Percentiles rank a stretch among this genome's conserved stretches.
Evolutionary conservation across 1,140 invertebrate genomes (phyloP).

Genomic region (Apis mellifera): Amel_HAv3.1 CM009934.2:11485501-11486000

Average conservation of each 20-base stretch:
- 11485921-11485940: neutral
- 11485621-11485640: slow-evolving; percentile 17
- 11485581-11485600: neutral
- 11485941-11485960: slow-evolving; percentile 26
- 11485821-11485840: too few species aligned
- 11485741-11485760: too few species aligned
- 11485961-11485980: slow-evolving; percentile 27
- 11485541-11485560: slow-evolving; percentile 5
- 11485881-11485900: neutral
- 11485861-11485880: neutral
- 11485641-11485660: neutral
- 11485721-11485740: too few species aligned
- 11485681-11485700: slow-evolving; percentile 1
- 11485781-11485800: too few species aligned
- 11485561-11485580: slow-evolving; percentile 33
- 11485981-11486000: neutral
- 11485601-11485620: slow-evolving; percentile 25
- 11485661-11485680: slow-evolving; percentile 10
- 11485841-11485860: too few species aligned
- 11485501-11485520: neutral
- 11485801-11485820: too few species aligned
- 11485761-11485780: too few species aligned
- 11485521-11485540: neutral
- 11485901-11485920: neutral
- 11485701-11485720: too few species aligned